Evolutionary conservation across 2,797 vertebrate genomes (phyloP).

Genomic region (Eulemur albifrons): DNA sequence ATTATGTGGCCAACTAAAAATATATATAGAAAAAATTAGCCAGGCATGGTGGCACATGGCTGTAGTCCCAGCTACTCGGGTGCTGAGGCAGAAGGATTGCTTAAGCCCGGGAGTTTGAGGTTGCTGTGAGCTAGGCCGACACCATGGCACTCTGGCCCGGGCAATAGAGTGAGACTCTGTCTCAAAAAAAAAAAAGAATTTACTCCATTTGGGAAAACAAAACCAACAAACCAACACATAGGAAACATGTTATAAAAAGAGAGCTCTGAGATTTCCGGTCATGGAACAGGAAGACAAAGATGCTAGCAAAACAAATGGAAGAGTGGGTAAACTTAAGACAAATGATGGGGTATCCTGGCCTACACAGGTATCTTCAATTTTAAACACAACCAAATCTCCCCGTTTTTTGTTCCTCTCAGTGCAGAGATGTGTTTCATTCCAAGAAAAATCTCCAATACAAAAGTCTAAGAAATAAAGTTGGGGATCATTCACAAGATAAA

Average conservation of each 20-base stretch:
- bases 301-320: background rate
- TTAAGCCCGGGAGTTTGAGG: too few species aligned
- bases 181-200: background rate
- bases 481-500: slow-evolving; percentile 18
- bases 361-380: background rate
- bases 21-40: too few species aligned
- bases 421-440: background rate
- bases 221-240: slow-evolving; percentile 28
- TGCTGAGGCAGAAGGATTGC: too few species aligned
- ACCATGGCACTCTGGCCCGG: too few species aligned
- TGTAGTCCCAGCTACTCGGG: too few species aligned
- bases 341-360: background rate
- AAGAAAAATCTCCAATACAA: slow-evolving; percentile 17
- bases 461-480: slow-evolving; percentile 1
- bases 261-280: background rate
- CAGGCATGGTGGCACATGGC: too few species aligned
- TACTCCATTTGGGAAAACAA: slow-evolving; percentile 14
- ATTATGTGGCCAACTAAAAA: too few species aligned
- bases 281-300: slow-evolving; percentile 14
- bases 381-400: background rate
- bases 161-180: too few species aligned
- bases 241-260: background rate
- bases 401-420: background rate
- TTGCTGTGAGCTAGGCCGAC: too few species aligned
- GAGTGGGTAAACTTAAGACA: background rate